Evolutionary conservation across 2,797 vertebrate genomes (phyloP), one percentile per base, ranked within the genome.

Genomic region (Linurgus olivaceus): DNA sequence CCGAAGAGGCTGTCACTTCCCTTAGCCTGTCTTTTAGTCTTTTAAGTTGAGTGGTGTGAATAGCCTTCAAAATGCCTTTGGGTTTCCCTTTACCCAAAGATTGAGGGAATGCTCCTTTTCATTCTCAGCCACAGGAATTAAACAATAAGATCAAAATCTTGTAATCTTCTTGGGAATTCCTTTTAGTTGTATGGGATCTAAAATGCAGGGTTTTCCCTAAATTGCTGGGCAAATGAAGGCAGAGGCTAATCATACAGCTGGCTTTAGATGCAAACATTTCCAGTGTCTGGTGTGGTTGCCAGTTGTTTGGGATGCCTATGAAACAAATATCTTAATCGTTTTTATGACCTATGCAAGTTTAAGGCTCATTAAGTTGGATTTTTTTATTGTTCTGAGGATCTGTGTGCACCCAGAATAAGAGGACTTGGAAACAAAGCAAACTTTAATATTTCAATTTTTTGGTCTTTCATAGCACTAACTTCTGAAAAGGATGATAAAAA

Each of bases 101-200:
- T 37, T 93, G 90, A 94, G 94, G 88, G 89, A 96, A 96, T 81
- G 82, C 82, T 94, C 79, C 72, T 94, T 95, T 96, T 95, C 79
- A 84, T 81, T 88, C 75, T 80, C 76, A 76, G 70, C 79, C 83
- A 66, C 82, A 81, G 67, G 79, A 95, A 94, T 96, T 79, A 94
- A 96, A 96, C 89, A 97, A 95, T 94, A 94, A 96, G 87, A 93
- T 94, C 89, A 88, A 92, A 94, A 93, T 94, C 82, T 70, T 91
- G 82, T 94, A 88, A 97, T 96, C 85, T 96, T 93, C 90, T 95
- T 84, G 63, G 89, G 91, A 94, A 92, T 96, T 93, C 82, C 85
- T 96, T 95, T 93, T 84, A 86, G 87, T 45, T 86, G 63, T 78
- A 73, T 76, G 80, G 86, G 85, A 83, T 86, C 76, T 78, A 81